Evolutionary conservation across 2,113 vertebrate species (phyloP), one percentile per base, ranked within the genome.

Genomic region (Microtus pennsylvanicus): DNA sequence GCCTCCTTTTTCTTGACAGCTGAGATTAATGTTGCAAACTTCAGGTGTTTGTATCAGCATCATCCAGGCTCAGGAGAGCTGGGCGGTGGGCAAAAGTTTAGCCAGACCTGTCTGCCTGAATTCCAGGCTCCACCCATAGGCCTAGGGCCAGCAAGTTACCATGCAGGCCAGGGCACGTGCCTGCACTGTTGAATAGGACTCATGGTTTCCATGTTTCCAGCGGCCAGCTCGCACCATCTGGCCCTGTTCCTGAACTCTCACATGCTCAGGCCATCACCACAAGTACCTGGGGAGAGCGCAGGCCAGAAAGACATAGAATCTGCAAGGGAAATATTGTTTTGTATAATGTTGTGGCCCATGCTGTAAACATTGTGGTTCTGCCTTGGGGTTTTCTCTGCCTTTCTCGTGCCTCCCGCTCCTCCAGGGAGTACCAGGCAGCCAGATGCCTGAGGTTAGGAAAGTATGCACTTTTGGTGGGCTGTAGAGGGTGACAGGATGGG

Each of bases 261-360:
- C 96, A 92, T 97, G 95, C 96, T 96, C 83, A 94, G 94, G 96
- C 96, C 96, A 97, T 97, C 86, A 89, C 97, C 88, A 92, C 92
- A 94, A 90, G 88, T 86, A 94, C 97, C 96, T 19, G 78, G 96
- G 96, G 96, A 91, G 0, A 97, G 96, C 55, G 52, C 90, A 87
- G 97, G 97, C 97, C 97, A 87, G 98, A 97, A 97, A 97, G 97
- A 96, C 97, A 96, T 95, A 90, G 96, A 97, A 93, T 97, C 97
- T 80, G 83, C 94, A 97, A 97, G 98, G 96, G 96, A 97, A 98
- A 97, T 97, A 92, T 96, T 95, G 97, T 97, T 97, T 97, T 97
- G 97, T 97, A 94, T 97, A 97, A 97, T 97, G 97, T 97, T 96
- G 97, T 91, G 97, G 97, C 98, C 97, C 75, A 42, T 93, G 98